Evolutionary conservation across 2,797 vertebrate genomes (phyloP).

Genomic region (Hydrolagus colliei): DNA sequence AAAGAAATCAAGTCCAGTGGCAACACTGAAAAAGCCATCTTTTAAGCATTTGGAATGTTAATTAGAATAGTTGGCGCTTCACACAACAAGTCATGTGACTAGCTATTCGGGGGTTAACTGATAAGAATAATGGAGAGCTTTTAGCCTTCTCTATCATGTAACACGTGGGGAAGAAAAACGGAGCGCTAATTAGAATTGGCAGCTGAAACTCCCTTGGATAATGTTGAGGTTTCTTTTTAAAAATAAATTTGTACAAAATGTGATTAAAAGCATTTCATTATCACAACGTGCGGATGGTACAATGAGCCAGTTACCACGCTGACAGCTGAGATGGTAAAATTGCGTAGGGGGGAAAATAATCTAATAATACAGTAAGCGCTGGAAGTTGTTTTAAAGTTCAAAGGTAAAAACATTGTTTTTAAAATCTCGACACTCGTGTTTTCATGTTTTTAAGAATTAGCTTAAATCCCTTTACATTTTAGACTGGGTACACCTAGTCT

Average conservation of each 20-base stretch:
- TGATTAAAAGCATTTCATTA: constrained; percentile 32
- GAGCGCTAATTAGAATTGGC: constrained; percentile 17
- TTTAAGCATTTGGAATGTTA: too few species aligned
- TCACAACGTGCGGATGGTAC: constrained; percentile 16
- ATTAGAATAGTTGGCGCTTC: neutral
- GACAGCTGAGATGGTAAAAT: constrained; percentile 22
- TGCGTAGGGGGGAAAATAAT: constrained; percentile 10
- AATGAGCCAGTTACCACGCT: constrained; percentile 1
- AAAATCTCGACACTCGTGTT: constrained; percentile 17
- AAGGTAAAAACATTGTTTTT: constrained; percentile 8
- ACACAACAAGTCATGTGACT: neutral
- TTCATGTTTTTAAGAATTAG: constrained; percentile 33
- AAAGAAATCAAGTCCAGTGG: too few species aligned
- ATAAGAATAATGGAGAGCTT: neutral
- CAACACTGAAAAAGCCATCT: neutral
- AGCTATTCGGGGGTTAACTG: neutral
- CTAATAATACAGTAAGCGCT: constrained; percentile 11
- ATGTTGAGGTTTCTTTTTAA: constrained; percentile 13
- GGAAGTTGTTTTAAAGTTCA: constrained; percentile 16
- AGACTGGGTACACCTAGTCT: constrained; percentile 26
- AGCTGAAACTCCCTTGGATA: constrained; percentile 22
- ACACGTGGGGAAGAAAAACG: neutral
- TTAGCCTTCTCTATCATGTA: neutral
- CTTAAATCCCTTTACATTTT: constrained; percentile 30
- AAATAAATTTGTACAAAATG: constrained; percentile 14